Base-by-base conservation (phyloP, 1,140 invertebrate genomes). In the Drosophila saltans region DNA sequence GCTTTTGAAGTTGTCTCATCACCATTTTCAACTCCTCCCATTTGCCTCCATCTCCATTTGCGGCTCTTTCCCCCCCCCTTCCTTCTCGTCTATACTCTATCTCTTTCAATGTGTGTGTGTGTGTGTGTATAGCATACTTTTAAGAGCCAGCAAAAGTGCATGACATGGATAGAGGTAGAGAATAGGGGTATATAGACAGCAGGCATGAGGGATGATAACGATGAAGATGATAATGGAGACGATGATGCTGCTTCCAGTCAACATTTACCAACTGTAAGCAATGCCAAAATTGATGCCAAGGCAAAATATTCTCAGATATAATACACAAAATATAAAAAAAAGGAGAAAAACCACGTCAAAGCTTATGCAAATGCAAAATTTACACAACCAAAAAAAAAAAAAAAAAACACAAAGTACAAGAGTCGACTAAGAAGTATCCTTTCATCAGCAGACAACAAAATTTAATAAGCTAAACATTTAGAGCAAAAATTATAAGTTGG, bases 241-340 rank as follows among this genome's bases (percentile, higher is more conserved):
- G 65, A 65, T 68, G 72, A 57, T 67, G 69, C 56, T 81, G 66
- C 21, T 24, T 52, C 21, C 8, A 24, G 8, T 21, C 9, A 48
- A 48, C 43, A 48, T 85, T 85, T 85, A 71, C 63, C 78, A 75
- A 85, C 52, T 64, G 82, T 67, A 76, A 85, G 72, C 69, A 68
- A 85, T 88, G 83, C 79, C 79, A 60, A 70, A 88, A 86, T 82
- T 80, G 79, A 86, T 82, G 69, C 83, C 83, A 86, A 80, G 84
- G 80, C 83, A 68, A 80, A 75, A 52, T 52, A 52, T 52, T 9
- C 7, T 52, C 9, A 26, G 10, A 43, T 36, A 10, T 26, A 45
- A 24, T 24, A 62, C 24, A 41, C 33, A n/a, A 24, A 40, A 61
- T 41, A 33, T 40, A 28, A 24, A 10, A 26, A 1, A 41, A 1